Conservation (phyloP, 2,888 invertebrate species). For the Tenthredo amoena region DNA sequence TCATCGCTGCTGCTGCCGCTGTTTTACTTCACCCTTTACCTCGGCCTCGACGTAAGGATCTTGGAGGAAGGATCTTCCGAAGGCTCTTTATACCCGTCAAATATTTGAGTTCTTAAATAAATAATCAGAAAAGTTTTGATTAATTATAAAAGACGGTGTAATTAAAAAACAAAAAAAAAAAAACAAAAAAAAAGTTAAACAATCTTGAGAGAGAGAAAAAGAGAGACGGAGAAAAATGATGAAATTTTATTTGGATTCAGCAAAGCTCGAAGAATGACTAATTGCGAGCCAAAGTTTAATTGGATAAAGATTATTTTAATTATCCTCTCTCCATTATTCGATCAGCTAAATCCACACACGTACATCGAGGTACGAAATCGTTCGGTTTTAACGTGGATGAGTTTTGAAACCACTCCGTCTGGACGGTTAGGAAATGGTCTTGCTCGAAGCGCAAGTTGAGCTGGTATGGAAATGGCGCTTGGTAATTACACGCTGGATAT, state of each 20-base stretch:
- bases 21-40: not conserved
- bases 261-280: not conserved
- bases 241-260: not conserved
- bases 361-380: not conserved
- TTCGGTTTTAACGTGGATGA: not conserved
- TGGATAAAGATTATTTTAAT: not conserved
- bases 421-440: conserved; percentile 19
- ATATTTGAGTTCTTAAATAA: not conserved
- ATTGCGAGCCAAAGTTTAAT: not conserved
- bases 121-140: conserved; percentile 4
- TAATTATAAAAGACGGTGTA: conserved; percentile 1
- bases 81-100: not conserved
- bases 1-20: not conserved
- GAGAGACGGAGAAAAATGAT: not conserved
- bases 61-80: not conserved
- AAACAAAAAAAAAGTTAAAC: not conserved
- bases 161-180: not conserved
- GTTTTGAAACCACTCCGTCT: not conserved
- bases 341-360: not conserved
- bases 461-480: not conserved
- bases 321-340: not conserved
- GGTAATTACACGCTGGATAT: conserved; percentile 48
- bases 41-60: not conserved
- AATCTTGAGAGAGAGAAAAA: not conserved
- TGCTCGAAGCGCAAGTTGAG: not conserved